These are phyloP conservation scores for Ceratotherium simum DNA, from an alignment of 2,113 vertebrate species.

Conservation along the genomic window DNA sequence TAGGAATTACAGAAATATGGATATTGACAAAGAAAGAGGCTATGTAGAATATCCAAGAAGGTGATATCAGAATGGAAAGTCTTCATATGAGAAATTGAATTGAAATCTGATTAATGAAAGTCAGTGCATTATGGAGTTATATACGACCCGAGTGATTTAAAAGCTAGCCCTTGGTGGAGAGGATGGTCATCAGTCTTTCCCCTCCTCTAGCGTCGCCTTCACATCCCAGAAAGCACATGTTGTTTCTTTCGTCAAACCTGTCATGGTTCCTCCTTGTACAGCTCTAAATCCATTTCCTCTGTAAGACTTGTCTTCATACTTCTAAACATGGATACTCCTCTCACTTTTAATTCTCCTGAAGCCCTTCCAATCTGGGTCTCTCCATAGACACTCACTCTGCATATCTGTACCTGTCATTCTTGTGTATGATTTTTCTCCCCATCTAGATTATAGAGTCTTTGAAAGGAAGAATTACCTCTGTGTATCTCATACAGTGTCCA, in stretches of 20 bases:
- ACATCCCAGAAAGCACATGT: background rate
- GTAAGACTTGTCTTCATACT: background rate
- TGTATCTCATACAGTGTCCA: background rate
- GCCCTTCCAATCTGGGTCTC: background rate
- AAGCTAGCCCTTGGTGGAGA: background rate
- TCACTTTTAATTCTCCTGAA: background rate
- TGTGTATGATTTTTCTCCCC: background rate
- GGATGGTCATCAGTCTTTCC: background rate
- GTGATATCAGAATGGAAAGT: background rate
- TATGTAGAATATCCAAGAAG: background rate
- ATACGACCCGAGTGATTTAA: background rate
- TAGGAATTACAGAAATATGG: background rate
- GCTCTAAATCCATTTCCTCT: background rate
- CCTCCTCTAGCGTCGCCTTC: background rate
- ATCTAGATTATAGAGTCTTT: background rate
- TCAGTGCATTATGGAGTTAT: background rate
- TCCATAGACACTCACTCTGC: background rate
- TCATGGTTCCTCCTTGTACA: background rate
- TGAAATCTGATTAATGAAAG: conserved; percentile 23
- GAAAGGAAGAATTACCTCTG: background rate
- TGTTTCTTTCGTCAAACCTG: background rate
- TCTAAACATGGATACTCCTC: background rate
- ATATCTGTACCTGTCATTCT: background rate
- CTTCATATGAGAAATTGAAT: conserved; percentile 14
- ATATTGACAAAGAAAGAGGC: background rate